These are phyloP conservation scores for Drosophila mojavensis DNA, from an alignment of 1,140 invertebrate species.

Conservation along the genomic window DNA sequence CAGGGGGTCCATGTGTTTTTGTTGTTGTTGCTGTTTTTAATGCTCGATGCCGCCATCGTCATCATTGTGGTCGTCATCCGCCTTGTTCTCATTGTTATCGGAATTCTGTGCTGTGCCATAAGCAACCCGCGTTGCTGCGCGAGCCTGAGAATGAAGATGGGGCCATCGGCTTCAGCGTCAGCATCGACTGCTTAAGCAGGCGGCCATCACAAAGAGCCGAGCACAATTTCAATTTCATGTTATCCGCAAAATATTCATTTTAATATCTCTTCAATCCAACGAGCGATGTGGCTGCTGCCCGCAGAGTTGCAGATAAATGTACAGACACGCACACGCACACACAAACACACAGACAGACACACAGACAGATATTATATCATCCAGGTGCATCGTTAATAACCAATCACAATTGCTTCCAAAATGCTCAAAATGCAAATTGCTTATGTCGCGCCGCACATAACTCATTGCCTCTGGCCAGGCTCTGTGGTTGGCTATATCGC, in stretches of 20 bases:
- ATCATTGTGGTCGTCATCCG: conserved; percentile 47
- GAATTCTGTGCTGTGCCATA: conserved; percentile 68
- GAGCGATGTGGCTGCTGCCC: conserved; percentile 19
- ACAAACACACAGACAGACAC: conserved; percentile 6
- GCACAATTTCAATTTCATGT: conserved; percentile 82
- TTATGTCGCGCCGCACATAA: conserved; percentile 36
- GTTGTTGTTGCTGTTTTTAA: conserved; percentile 17
- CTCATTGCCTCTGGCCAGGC: conserved; percentile 18
- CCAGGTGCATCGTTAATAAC: conserved; percentile 81
- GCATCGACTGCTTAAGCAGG: background rate
- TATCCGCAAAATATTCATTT: conserved; percentile 83
- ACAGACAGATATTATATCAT: conserved; percentile 65
- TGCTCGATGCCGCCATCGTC: conserved; percentile 33
- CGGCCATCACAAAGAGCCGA: conserved; percentile 58
- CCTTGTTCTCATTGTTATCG: conserved; percentile 73
- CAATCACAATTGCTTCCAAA: conserved; percentile 58
- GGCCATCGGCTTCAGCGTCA: conserved; percentile 20
- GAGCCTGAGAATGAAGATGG: conserved; percentile 45
- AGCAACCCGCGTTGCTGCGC: conserved; percentile 51
- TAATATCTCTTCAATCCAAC: conserved; percentile 79
- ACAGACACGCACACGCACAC: conserved; percentile 9
- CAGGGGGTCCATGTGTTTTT: too few species aligned
- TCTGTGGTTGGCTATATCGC: conserved; percentile 51
- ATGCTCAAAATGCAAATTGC: conserved; percentile 81
- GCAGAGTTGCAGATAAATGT: background rate